Evolutionary conservation across 2,797 vertebrate genomes (phyloP).

Genomic region (Gymnoscopelus braueri): DNA sequence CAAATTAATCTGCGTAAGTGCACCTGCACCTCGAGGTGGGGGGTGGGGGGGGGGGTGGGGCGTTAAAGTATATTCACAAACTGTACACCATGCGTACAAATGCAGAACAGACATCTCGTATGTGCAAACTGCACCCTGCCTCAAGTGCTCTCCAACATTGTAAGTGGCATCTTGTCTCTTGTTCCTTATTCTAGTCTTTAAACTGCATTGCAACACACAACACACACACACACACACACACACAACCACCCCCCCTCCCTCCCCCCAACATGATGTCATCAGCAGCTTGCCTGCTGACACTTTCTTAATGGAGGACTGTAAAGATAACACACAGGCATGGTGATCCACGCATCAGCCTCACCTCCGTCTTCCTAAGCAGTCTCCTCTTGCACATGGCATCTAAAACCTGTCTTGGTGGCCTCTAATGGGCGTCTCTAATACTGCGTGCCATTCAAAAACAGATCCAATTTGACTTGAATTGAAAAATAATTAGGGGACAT

Average conservation of each 20-base stretch:
- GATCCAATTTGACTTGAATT: not conserved
- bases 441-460: conserved; percentile 8
- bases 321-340: conserved; percentile 45
- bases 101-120: not conserved
- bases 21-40: too few species aligned
- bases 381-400: conserved; percentile 40
- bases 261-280: conserved; percentile 63
- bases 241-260: conserved; percentile 2
- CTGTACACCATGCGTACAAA: not conserved
- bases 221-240: conserved; percentile 1
- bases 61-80: not conserved
- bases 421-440: conserved; percentile 4
- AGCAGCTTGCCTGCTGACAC: conserved; percentile 44
- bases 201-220: conserved; percentile 1
- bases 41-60: too few species aligned
- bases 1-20: too few species aligned
- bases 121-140: too few species aligned
- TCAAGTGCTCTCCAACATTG: too few species aligned
- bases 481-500: conserved; percentile 16
- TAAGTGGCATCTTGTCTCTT: too few species aligned
- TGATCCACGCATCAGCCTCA: conserved; percentile 44
- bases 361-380: conserved; percentile 24
- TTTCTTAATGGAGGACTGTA: conserved; percentile 61
- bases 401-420: conserved; percentile 13
- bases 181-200: too few species aligned